Percentiles rank a stretch among this genome's conserved stretches.
Conservation (phyloP, 2,888 invertebrate species). For the Hyposoter dolosus region DNA sequence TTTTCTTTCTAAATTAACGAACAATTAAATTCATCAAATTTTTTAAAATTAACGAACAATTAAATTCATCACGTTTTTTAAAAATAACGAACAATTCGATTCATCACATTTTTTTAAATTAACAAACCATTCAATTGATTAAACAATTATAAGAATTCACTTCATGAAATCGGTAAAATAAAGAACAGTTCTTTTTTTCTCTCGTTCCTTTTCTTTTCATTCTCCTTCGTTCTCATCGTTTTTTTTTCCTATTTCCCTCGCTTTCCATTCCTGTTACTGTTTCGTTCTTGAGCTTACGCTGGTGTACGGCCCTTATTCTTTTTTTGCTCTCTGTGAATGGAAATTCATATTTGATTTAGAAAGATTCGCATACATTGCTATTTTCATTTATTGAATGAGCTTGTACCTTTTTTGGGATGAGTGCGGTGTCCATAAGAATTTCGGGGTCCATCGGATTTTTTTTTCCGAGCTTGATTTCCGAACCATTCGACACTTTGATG, state of each 20-base stretch:
- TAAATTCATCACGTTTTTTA: too few relatives aligned
- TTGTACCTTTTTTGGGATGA: constrained; percentile 2
- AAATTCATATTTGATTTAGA: not conserved
- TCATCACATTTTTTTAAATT: too few relatives aligned
- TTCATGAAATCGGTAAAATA: too few relatives aligned
- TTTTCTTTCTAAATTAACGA: too few relatives aligned
- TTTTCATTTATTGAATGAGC: not conserved
- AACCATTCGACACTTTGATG: not conserved
- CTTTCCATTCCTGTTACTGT: not conserved
- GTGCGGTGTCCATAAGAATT: not conserved
- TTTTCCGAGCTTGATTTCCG: not conserved
- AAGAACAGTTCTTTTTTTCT: too few relatives aligned
- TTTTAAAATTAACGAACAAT: too few relatives aligned
- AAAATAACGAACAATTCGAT: too few relatives aligned
- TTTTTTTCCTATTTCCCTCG: not conserved
- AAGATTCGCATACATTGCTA: not conserved
- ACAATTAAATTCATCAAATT: too few relatives aligned
- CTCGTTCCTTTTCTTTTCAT: too few relatives aligned
- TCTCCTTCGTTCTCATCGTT: too few relatives aligned
- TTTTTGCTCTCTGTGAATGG: not conserved
- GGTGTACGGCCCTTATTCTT: not conserved
- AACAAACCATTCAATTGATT: too few relatives aligned
- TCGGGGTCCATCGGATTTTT: not conserved
- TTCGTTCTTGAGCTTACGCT: not conserved
- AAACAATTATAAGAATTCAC: too few relatives aligned